Percentiles rank a stretch among this genome's conserved stretches.
Evolutionary conservation across 1,140 invertebrate species (phyloP).

Genomic region (Zaprionus vittiger): DNA sequence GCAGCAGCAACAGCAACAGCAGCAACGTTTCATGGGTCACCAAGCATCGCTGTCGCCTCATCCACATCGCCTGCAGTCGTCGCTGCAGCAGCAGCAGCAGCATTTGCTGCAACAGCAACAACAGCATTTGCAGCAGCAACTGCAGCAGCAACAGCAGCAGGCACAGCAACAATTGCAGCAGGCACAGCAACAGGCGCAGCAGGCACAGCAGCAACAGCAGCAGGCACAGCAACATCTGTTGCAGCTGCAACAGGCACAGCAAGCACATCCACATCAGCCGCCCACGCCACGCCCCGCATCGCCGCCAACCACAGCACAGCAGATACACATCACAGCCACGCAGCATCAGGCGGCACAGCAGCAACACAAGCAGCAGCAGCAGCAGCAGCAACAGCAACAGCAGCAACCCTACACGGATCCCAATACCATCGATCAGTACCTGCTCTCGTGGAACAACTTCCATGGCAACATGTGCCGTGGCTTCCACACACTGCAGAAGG

Average conservation of each 20-base stretch:
- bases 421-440: conserved; percentile 85
- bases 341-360: conserved; percentile 81
- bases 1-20: conserved; percentile 51
- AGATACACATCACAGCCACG: conserved; percentile 77
- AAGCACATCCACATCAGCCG: conserved; percentile 66
- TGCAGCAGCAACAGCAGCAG: conserved; percentile 52
- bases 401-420: conserved; percentile 78
- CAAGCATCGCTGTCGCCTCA: conserved; percentile 70
- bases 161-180: conserved; percentile 49
- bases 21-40: conserved; percentile 64
- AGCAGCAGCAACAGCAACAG: conserved; percentile 72
- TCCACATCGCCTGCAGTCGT: conserved; percentile 63
- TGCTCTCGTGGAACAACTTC: conserved; percentile 89
- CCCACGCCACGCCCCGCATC: conserved; percentile 64
- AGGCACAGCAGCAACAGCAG: conserved; percentile 60
- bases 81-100: conserved; percentile 72
- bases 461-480: conserved; percentile 88
- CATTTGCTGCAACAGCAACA: conserved; percentile 65
- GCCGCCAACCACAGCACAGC: conserved; percentile 76
- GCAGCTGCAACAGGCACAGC: conserved; percentile 62
- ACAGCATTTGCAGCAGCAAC: conserved; percentile 57
- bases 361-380: conserved; percentile 74
- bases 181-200: conserved; percentile 40
- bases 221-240: conserved; percentile 66
- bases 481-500: conserved; percentile 87